Evolutionary conservation across 64 coral and sea anemone genomes (phyloP).

Genomic region (Hydrozoanthus tunicans): DNA sequence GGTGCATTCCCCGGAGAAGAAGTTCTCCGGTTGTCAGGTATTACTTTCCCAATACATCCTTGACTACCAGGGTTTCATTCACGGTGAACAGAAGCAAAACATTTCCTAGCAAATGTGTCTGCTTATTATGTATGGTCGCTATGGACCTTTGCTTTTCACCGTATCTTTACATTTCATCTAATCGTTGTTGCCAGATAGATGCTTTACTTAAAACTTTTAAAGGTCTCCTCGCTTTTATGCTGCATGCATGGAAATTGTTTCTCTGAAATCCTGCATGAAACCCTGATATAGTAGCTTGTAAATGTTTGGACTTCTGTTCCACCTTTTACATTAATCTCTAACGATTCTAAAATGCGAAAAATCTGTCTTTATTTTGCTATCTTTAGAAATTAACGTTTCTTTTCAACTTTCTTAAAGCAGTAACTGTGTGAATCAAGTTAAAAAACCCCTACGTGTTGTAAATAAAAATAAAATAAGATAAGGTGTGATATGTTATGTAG

Average conservation of each 20-base stretch:
- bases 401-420: too few species aligned
- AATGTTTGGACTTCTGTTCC: neutral
- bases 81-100: neutral
- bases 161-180: neutral
- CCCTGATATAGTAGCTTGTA: conserved; percentile 27
- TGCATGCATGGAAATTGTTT: neutral
- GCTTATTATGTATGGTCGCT: neutral
- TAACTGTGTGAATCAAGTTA: too few species aligned
- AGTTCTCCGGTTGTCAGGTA: conserved; percentile 69
- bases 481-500: too few species aligned
- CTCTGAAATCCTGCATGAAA: conserved; percentile 45
- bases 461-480: too few species aligned
- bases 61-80: conserved; percentile 58
- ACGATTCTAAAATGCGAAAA: neutral
- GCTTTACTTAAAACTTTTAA: too few species aligned
- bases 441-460: too few species aligned
- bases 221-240: too few species aligned
- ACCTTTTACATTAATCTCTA: neutral
- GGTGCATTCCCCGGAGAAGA: conserved; percentile 56
- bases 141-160: neutral
- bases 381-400: too few species aligned
- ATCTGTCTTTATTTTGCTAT: too few species aligned
- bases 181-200: neutral
- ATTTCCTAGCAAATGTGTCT: neutral
- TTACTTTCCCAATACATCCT: conserved; percentile 30